Evolutionary conservation across 2,113 vertebrate species (phyloP), one percentile per base, ranked within the genome.

Genomic region (Thinocorus orbignyianus): DNA sequence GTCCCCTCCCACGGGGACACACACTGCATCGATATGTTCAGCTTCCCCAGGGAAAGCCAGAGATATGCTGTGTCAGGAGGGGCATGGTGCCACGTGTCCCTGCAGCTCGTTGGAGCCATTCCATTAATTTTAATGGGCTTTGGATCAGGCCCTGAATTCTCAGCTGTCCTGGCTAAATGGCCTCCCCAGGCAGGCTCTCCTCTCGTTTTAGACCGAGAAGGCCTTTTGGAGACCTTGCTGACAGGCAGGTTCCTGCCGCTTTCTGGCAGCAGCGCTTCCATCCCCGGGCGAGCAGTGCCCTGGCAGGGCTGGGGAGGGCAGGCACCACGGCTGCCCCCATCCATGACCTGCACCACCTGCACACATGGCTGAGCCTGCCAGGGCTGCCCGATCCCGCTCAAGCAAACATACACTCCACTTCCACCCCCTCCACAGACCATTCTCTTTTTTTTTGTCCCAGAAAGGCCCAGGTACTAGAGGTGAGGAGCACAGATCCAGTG

Each of bases 121-220:
- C 95, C 91, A 93, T 81, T 81, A 28, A 57, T 65, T 70, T 93
- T 94, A 96, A 95, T 85, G 83, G 91, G n/a, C 80, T 79, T 95
- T 97, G 96, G 93, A 96, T 72, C 11, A 30, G 81, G 81, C 80
- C 83, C 73, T 76, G 92, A 92, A 96, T 96, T 96, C 93, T 72
- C 93, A 97, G 95, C 93, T 97, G 95, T 94, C 90, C 77, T 3
- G 2, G 61, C 61, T 95, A 82, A 94, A 85, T 0, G 11, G 86
- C 52, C 66, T 94, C 81, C 77, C 62, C 62, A 44, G 33, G 41
- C 81, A 86, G 78, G 60, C 81, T 93, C 35, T 61, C 57, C 31
- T 96, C 83, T 58, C 18, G 0, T 87, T 96, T 89, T 80, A 93
- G 86, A 71, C 33, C 1, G 16, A 76, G 66, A 72, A 93, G 88